phyloP scores from a whole-genome alignment of 2,888 invertebrate genomes.

The Drepana falcataria region DNA sequence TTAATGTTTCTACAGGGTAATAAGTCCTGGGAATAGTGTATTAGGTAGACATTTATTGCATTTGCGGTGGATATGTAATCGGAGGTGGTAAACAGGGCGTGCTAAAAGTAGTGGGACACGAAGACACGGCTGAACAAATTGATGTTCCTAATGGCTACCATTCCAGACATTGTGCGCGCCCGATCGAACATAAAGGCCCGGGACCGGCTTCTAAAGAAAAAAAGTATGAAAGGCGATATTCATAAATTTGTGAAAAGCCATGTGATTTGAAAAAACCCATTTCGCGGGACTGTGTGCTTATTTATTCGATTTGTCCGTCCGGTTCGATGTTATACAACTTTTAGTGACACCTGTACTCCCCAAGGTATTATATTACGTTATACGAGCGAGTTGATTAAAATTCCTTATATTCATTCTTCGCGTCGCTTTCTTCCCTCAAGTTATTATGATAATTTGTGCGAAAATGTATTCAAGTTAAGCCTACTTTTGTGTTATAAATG shows the following conservation, averaged over 20 bases:
- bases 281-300: constrained; percentile 32
- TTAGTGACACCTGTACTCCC: constrained; percentile 21
- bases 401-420: constrained; percentile 31
- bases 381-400: constrained; percentile 35
- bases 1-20: too few relatives aligned
- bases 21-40: too few relatives aligned
- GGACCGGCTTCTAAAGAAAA: constrained; percentile 46
- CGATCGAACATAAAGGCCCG: constrained; percentile 57
- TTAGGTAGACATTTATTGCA: neutral
- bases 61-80: neutral
- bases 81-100: constrained; percentile 41
- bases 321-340: constrained; percentile 28
- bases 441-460: constrained; percentile 32
- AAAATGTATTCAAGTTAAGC: constrained; percentile 21
- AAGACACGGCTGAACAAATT: constrained; percentile 60
- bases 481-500: constrained; percentile 26
- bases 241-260: constrained; percentile 49
- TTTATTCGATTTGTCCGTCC: constrained; percentile 32
- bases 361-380: constrained; percentile 14
- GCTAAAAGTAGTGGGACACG: constrained; percentile 55
- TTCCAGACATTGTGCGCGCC: constrained; percentile 65
- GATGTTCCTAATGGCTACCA: constrained; percentile 65
- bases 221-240: constrained; percentile 55
- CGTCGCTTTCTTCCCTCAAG: constrained; percentile 25
- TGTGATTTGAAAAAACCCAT: constrained; percentile 39